Conservation (phyloP, 2,797 vertebrate genomes). For the Mastacembelus armatus region DNA sequence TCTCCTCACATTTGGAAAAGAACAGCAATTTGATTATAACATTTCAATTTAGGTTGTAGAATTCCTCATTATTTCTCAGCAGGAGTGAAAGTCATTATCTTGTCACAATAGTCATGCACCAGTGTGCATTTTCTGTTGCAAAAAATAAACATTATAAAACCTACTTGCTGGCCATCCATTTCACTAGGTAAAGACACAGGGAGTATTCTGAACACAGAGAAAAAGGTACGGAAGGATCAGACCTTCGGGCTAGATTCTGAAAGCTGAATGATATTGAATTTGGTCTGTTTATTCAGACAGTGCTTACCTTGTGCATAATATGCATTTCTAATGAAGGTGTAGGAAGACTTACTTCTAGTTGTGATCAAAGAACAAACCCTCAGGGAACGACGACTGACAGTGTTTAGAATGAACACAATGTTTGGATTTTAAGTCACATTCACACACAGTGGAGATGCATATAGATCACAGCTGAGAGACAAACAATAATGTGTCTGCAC, state of each 20-base stretch:
- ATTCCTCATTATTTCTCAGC: slow-evolving; percentile 20
- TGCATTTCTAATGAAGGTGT: slow-evolving; percentile 56
- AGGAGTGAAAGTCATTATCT: slow-evolving; percentile 2
- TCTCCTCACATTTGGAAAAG: slow-evolving; percentile 21
- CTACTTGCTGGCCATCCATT: slow-evolving; percentile 6
- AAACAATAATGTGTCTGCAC: not conserved
- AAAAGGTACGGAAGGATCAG: not conserved
- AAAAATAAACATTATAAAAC: too few species aligned
- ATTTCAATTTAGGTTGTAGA: slow-evolving; percentile 22
- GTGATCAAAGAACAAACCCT: slow-evolving; percentile 46
- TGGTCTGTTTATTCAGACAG: slow-evolving; percentile 39
- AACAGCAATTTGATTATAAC: slow-evolving; percentile 23
- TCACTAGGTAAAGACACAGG: not conserved
- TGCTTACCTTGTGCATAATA: slow-evolving; percentile 62
- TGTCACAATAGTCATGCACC: not conserved
- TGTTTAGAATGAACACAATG: slow-evolving; percentile 10
- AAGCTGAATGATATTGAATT: slow-evolving; percentile 32
- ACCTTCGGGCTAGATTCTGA: slow-evolving; percentile 9
- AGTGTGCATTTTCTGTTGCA: not conserved
- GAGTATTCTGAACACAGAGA: slow-evolving; percentile 26
- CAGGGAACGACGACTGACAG: slow-evolving; percentile 45
- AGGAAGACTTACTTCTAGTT: slow-evolving; percentile 40
- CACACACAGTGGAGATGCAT: slow-evolving; percentile 25
- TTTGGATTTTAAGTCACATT: slow-evolving; percentile 41
- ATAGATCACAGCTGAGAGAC: slow-evolving; percentile 21